phyloP scores from a whole-genome alignment of 2,113 vertebrate genomes.

The Galbula dea region DNA sequence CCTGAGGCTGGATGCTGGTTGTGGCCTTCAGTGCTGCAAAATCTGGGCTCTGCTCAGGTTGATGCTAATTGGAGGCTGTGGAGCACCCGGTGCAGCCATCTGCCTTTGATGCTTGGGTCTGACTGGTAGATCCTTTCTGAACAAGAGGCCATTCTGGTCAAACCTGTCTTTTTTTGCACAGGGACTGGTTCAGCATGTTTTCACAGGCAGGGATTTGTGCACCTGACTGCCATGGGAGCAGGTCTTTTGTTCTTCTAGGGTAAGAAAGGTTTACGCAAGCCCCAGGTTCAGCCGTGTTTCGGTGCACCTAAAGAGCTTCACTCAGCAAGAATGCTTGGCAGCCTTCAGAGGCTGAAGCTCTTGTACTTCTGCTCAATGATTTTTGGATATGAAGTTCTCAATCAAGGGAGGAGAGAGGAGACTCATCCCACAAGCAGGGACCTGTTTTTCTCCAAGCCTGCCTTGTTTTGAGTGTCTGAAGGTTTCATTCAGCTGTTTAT shows the following conservation, averaged over 20 bases:
- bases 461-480: neutral
- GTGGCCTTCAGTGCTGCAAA: neutral
- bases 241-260: constrained; percentile 45
- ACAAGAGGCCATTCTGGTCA: neutral
- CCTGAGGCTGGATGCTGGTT: neutral
- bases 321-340: constrained; percentile 58
- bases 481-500: neutral
- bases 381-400: constrained; percentile 25
- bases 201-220: neutral
- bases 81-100: neutral
- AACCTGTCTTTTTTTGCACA: constrained; percentile 22
- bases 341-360: constrained; percentile 1
- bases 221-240: constrained; percentile 45
- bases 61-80: neutral
- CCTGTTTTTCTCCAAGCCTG: neutral
- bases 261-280: constrained; percentile 43
- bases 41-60: neutral
- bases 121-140: constrained; percentile 21
- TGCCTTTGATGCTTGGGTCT: constrained; percentile 35
- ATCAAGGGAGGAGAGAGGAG: constrained; percentile 17
- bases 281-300: neutral
- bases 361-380: constrained; percentile 17
- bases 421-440: neutral
- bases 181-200: neutral
- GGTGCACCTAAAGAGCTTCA: neutral